Base-by-base conservation (phyloP, 1,140 invertebrate genomes). In the Mercenaria mercenaria region DNA sequence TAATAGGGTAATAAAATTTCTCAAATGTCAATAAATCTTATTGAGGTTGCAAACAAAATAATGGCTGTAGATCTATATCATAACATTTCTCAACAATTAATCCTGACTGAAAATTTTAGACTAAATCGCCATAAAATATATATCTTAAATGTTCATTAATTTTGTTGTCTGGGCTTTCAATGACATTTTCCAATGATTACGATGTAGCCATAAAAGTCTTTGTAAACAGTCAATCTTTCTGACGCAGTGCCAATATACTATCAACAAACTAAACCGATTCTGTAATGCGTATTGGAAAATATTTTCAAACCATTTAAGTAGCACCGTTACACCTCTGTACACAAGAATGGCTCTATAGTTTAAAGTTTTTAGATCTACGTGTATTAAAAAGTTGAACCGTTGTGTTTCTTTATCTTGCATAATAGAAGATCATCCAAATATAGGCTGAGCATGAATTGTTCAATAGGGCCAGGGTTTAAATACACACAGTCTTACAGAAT, bases 311-410 rank as follows among this genome's bases (percentile, higher is more conserved):
- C 32, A 47, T 64, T 43, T 11, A 20, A 29, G 85, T 87, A 43
- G 43, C 72, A 59, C 85, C 39, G 85, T 76, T 79, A 77, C 85
- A 76, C 85, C 50, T 87, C 69, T 79, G 37, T 87, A 59, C 85
- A 87, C 85, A 87, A 87, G 85, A 87, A 77, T 87, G 74, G 76
- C 72, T 79, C 74, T 59, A 47, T 87, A 79, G 69, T 77, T 87
- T 77, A 34, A 64, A 87, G 34, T 32, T 87, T 67, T 64, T 39
- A 87, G 72, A 87, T 87, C 50, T 43, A n/a, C 23, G 47, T 43
- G 85, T 79, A 79, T 87, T 87, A 87, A 77, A 79, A 87, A 87
- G 85, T 87, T 67, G 50, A 61, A 67, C 15, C 26, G 61, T 50
- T 43, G 26, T 74, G 34, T 86, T 56, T 61, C 72, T 85, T 82